Evolutionary conservation across 2,113 vertebrate genomes (phyloP), one percentile per base, ranked within the genome.

Genomic region (Sturnira hondurensis): DNA sequence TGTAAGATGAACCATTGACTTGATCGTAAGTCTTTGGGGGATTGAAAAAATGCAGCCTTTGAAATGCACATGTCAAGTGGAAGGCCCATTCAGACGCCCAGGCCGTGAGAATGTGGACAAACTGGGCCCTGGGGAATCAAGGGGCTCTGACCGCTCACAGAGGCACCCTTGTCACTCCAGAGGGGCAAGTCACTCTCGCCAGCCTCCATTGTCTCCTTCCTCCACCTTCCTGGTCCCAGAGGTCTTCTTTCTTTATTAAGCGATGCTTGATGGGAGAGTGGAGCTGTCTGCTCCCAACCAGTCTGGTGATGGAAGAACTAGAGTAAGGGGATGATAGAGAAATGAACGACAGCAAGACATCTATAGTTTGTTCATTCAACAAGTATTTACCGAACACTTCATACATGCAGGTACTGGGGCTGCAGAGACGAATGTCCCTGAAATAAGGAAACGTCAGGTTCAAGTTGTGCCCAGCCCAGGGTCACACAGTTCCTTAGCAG

Each of bases 361-460:
- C 56, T 88, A 24, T 16, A 7, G 16, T 76, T 89, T 77, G 17
- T 50, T 76, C n/a, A 47, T 31, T 56, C 76, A n/a, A 3, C 28
- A 47, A 22, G 13, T 26, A 52, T 36, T 77, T 80, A 76, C 71
- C 41, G 58, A 85, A 10, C 24, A 47, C 67, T 43, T 50, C 0
- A 1, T 24, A 11, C 15, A 24, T 26, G 3, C 14, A 33, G 70
- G 7, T 54, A 14, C 56, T 47, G 33, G 52, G 67, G 65, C 65
- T 24, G 31, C 17, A n/a, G n/a, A 31, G 17, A 3, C 0, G 10
- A 36, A 33, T 12, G 8, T 16, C 61, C 13, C 26, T 4, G 19
- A 80, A 63, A 54, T 12, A 16, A 22, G 36, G 14, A 43, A 50
- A 12, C 9, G 0, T 20, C 22, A 2, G 33, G n/a, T 31, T 47